These are phyloP conservation scores for Donacobius atricapilla DNA, from an alignment of 2,113 vertebrate genomes.

Conservation along the genomic window DNA sequence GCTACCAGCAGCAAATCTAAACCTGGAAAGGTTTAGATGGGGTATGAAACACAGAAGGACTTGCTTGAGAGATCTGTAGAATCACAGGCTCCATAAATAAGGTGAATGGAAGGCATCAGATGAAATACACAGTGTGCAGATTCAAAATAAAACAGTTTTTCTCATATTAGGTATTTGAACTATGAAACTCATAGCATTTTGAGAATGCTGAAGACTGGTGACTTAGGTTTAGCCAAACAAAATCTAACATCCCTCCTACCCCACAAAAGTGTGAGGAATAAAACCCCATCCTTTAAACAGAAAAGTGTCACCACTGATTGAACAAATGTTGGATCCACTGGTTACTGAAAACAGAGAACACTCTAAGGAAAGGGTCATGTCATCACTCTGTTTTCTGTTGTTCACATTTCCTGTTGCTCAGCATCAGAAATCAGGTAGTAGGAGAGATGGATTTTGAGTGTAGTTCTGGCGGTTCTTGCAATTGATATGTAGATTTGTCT, in stretches of 20 bases:
- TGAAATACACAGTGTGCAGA: background rate
- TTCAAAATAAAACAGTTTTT: background rate
- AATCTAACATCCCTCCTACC: background rate
- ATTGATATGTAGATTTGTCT: background rate
- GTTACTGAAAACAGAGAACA: background rate
- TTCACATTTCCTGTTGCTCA: background rate
- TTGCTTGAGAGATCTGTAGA: background rate
- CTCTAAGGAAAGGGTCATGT: background rate
- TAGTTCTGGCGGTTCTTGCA: background rate
- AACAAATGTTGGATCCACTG: background rate
- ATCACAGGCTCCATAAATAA: background rate
- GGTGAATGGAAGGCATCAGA: background rate
- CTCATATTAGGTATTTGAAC: background rate
- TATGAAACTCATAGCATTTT: background rate
- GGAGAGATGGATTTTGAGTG: background rate
- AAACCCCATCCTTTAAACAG: background rate
- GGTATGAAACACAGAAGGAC: background rate
- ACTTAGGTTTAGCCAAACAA: background rate
- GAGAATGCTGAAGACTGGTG: background rate
- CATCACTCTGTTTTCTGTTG: background rate
- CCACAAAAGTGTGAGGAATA: background rate
- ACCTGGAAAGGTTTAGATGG: background rate
- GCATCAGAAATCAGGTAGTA: background rate
- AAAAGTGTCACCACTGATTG: background rate
- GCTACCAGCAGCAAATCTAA: background rate